These are phyloP conservation scores for Telmatochromis sp. DNA, from an alignment of 2,113 vertebrate species.

Conservation along the genomic window DNA sequence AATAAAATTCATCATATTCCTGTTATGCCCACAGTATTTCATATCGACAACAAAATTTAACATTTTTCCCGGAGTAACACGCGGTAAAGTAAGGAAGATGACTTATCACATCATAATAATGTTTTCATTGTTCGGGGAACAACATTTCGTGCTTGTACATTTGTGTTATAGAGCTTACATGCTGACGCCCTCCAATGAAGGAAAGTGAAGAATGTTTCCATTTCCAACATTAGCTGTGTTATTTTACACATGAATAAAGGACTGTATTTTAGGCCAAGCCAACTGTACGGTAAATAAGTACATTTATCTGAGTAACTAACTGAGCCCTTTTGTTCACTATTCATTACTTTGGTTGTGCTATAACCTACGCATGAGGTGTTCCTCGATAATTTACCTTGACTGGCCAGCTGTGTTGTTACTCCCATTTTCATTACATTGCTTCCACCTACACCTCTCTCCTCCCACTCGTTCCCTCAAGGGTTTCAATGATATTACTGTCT, in stretches of 20 bases:
- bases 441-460: slow-evolving; percentile 21
- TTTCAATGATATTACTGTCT: slow-evolving; percentile 36
- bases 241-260: background rate
- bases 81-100: background rate
- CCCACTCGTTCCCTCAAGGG: slow-evolving; percentile 19
- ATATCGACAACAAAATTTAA: background rate
- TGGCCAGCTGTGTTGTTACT: slow-evolving; percentile 53
- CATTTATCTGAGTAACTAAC: background rate
- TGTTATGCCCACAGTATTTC: background rate
- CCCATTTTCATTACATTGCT: slow-evolving; percentile 54
- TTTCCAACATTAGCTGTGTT: background rate
- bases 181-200: background rate
- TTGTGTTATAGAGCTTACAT: background rate
- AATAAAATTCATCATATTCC: background rate
- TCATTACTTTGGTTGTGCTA: background rate
- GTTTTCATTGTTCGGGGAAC: background rate
- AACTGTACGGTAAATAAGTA: background rate
- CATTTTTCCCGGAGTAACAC: background rate
- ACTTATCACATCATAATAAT: background rate
- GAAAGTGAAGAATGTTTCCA: background rate
- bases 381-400: slow-evolving; percentile 19
- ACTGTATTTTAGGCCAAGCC: background rate
- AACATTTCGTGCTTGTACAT: background rate
- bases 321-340: background rate
- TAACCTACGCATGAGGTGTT: slow-evolving; percentile 24